Percentiles rank a stretch among this genome's conserved stretches.
Conservation (phyloP, 1,140 invertebrate species). For the Caenorhabditis briggsae region DNA sequence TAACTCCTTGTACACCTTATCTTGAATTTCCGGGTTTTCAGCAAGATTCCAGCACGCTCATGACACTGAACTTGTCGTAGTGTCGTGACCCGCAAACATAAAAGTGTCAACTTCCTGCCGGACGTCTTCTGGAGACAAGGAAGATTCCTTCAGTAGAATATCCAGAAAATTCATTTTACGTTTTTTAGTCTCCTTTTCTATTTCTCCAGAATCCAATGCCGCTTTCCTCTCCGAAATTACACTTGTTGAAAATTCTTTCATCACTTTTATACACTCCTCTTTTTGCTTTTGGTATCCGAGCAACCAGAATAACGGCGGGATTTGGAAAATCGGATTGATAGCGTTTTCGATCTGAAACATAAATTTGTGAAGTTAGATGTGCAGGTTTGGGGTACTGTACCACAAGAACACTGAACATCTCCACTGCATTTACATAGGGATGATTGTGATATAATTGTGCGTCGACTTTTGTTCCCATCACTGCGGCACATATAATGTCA, state of each 20-base stretch:
- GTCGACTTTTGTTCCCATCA: neutral
- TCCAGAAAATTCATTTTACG: slow-evolving; percentile 90
- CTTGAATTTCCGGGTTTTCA: slow-evolving; percentile 81
- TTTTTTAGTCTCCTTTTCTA: slow-evolving; percentile 80
- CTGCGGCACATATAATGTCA: neutral
- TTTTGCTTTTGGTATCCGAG: neutral
- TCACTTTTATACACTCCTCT: neutral
- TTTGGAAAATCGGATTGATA: neutral
- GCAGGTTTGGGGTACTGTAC: slow-evolving; percentile 70
- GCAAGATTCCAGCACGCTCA: slow-evolving; percentile 80
- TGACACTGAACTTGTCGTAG: slow-evolving; percentile 87
- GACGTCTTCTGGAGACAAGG: slow-evolving; percentile 81
- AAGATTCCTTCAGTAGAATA: slow-evolving; percentile 85
- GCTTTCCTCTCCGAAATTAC: slow-evolving; percentile 44
- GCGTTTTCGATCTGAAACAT: slow-evolving; percentile 82
- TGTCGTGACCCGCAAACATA: slow-evolving; percentile 84
- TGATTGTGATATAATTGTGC: neutral
- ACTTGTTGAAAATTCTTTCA: too few species aligned
- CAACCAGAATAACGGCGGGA: neutral
- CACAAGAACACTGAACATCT: slow-evolving; percentile 79
- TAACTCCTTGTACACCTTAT: slow-evolving; percentile 85
- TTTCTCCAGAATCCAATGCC: neutral
- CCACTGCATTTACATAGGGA: slow-evolving; percentile 81
- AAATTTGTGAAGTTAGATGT: slow-evolving; percentile 78
- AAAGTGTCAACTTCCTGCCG: slow-evolving; percentile 82